Base-by-base conservation (phyloP, 64 coral and sea anemone genomes). In the Exaiptasia diaphana region DNA sequence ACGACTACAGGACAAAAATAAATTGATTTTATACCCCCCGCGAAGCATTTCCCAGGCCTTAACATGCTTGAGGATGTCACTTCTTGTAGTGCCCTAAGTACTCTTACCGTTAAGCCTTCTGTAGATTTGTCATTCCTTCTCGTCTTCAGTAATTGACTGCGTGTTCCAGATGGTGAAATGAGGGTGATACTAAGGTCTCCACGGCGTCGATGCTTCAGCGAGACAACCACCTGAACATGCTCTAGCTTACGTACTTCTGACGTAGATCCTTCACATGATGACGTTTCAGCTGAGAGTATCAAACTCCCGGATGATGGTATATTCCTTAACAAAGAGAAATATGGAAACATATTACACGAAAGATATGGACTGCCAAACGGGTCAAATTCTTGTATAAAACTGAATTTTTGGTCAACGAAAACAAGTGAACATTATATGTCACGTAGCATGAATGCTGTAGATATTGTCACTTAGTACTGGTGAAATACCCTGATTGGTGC, bases 231-330 rank as follows among this genome's bases (percentile, higher is more conserved):
- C 22, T 92, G 90, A 4, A 99, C 95, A 56, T 99, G 95, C 41
- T 99, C 95, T 73, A 99, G 80, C 43, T 83, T 88, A 42, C 75
- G 62, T 70, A 99, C 74, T 37, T 93, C 75, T 11, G 85, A 67
- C 24, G 37, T 46, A 15, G 85, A 85, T 7, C 74, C 38, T 49
- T 43, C 86, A 64, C 95, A 99, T 23, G 90, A 63, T 82, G 90
- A 85, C 12, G 85, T 86, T 38, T 99, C 88, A 20, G 85, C 80
- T 35, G 89, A 88, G 50, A 93, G 44, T 73, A 88, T 85, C 5
- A 99, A 79, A 45, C 79, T 93, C 35, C 95, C 95, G 46, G 90
- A 92, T 38, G 85, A 71, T 28, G 95, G 95, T 38, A 99, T 99
- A 42, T 68, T 50, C 44, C 95, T 99, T 52, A n/a, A n/a, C n/a